Base-by-base conservation (phyloP, 2,113 vertebrate genomes). In the Octodon degus region DNA sequence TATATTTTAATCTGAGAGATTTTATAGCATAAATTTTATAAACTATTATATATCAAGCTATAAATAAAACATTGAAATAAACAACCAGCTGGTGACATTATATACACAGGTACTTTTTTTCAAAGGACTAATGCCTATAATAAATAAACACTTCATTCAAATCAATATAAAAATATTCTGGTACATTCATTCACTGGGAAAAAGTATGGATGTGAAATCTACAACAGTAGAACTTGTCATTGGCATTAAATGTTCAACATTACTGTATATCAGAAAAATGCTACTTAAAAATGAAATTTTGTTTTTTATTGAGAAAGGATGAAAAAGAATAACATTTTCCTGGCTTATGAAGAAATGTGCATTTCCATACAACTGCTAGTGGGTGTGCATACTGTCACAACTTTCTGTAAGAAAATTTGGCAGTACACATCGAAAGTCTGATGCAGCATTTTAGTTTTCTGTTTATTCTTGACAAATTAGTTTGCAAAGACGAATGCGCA, bases 341-440 rank as follows among this genome's bases (percentile, higher is more conserved):
- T 19, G 10, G 40, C 13, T 83, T 50, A 90, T 1, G 37, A 93
- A 72, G 60, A 92, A 93, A 82, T 9, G 91, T 7, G 1, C 3
- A 32, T 82, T 50, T 10, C 68, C 37, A 79, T 53, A 43, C 7
- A 70, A 58, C 32, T 91, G 60, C n/a, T 40, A 34, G 12, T 32
- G 32, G 89, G 30, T 25, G 7, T 67, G 5, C 58, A 53, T 67
- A 70, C 65, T 50, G 25, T 40, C 32, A 77, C 2, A 89, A 77
- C 3, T 89, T 91, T 82, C 60, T 86, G n/a, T 40, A 65, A 37
- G 63, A 94, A 88, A 94, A 82, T 70, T 81, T 86, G 72, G 16
- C 30, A 50, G 68, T n/a, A 40, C 22, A 16, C 30, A 82, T 60
- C 9, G 76, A 63, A 80, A 93, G 40, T 40, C 43, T 91, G 70